Evolutionary conservation across 2,888 invertebrate species (phyloP).

Genomic region (Monochamus alternatus): DNA sequence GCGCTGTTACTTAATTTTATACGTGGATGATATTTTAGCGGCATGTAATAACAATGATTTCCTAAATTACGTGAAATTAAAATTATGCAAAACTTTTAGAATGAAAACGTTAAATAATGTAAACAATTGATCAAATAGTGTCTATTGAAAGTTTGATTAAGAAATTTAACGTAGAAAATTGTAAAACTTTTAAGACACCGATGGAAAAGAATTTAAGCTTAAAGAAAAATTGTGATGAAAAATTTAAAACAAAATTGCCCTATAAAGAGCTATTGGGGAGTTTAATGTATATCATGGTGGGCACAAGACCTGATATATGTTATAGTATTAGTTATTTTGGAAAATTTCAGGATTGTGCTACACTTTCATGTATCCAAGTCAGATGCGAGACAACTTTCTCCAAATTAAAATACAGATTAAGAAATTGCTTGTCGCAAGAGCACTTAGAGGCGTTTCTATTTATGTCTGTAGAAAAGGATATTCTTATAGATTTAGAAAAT

Average conservation of each 20-base stretch:
- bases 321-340: constrained; percentile 37
- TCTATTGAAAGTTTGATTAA: constrained; percentile 38
- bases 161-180: constrained; percentile 38
- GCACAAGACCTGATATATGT: constrained; percentile 37
- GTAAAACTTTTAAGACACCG: constrained; percentile 41
- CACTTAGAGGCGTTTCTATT: too few species aligned
- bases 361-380: too few species aligned
- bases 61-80: constrained; percentile 32
- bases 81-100: constrained; percentile 37
- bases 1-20: constrained; percentile 34
- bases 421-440: too few species aligned
- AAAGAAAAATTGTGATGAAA: constrained; percentile 37
- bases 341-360: constrained; percentile 40
- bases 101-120: constrained; percentile 32
- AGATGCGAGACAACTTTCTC: too few species aligned
- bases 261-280: constrained; percentile 43
- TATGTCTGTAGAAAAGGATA: too few species aligned
- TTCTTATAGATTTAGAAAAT: too few species aligned
- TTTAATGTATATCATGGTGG: constrained; percentile 41
- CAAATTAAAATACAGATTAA: too few species aligned
- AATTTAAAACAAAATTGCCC: constrained; percentile 37
- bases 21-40: constrained; percentile 38
- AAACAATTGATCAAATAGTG: constrained; percentile 33
- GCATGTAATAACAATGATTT: constrained; percentile 31
- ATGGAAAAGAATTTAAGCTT: constrained; percentile 42